Evolutionary conservation across 2,113 vertebrate genomes (phyloP).

Genomic region (Osmerus mordax): DNA sequence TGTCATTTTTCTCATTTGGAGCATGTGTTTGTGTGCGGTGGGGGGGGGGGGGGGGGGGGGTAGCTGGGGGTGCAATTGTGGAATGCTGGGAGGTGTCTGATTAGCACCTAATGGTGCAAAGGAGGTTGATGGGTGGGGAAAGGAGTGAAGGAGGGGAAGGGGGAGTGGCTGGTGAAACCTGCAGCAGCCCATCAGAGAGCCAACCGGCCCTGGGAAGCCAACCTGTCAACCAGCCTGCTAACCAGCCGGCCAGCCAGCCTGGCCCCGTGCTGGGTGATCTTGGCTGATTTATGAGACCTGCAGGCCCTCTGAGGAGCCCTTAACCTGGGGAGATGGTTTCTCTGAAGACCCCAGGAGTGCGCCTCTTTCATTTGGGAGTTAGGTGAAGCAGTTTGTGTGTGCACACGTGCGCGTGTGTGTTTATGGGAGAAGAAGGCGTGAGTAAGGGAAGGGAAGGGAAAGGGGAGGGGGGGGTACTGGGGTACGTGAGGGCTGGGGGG

Average conservation of each 20-base stretch:
- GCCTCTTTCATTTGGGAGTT: background rate
- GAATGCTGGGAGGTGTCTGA: constrained; percentile 72
- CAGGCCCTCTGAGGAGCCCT: constrained; percentile 14
- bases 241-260: constrained; percentile 32
- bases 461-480: constrained; percentile 21
- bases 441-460: background rate
- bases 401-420: no score
- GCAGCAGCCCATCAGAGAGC: constrained; percentile 33
- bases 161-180: constrained; percentile 26
- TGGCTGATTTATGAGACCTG: constrained; percentile 41
- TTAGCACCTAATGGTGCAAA: constrained; percentile 70
- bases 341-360: constrained; percentile 6
- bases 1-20: constrained; percentile 80
- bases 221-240: background rate
- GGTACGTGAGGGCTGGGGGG: constrained; percentile 1
- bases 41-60: background rate
- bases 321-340: constrained; percentile 18
- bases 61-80: background rate
- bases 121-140: background rate
- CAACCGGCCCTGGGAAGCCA: background rate
- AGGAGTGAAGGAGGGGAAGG: background rate
- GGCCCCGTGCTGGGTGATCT: constrained; percentile 10
- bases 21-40: constrained; percentile 11
- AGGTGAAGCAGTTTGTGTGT: background rate
- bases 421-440: no score